Conservation (phyloP, 2,888 invertebrate species). For the Nomada fucata region DNA sequence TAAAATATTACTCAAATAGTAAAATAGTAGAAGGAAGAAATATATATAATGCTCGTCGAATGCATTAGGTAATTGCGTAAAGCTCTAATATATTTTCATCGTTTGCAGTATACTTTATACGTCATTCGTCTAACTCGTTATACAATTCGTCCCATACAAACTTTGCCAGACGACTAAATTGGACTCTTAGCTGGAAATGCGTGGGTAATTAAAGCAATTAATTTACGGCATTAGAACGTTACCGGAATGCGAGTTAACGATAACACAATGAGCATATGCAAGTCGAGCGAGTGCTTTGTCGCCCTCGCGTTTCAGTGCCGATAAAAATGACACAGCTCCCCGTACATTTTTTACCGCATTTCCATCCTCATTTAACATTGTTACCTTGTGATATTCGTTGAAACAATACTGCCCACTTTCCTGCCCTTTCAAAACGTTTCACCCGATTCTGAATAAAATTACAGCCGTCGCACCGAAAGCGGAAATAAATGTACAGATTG, state of each 20-base stretch:
- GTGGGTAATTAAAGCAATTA: constrained; percentile 78
- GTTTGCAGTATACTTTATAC: constrained; percentile 11
- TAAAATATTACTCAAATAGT: too few species aligned
- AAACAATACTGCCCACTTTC: not conserved
- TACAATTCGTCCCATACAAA: constrained; percentile 46
- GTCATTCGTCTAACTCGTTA: not conserved
- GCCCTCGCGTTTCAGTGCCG: constrained; percentile 6
- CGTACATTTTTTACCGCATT: not conserved
- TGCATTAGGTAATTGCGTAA: not conserved
- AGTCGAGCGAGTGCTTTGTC: constrained; percentile 30
- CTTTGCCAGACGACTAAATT: constrained; percentile 73
- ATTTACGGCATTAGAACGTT: constrained; percentile 55
- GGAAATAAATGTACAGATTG: too few species aligned
- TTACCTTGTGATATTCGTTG: not conserved
- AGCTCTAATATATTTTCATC: constrained; percentile 17
- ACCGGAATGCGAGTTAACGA: constrained; percentile 40
- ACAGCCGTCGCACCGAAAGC: too few species aligned
- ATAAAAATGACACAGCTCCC: constrained; percentile 29
- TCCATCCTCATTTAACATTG: not conserved
- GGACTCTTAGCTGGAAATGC: constrained; percentile 75
- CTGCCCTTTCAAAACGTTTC: too few species aligned
- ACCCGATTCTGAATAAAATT: too few species aligned
- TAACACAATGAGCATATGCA: constrained; percentile 28
- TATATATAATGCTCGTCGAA: not conserved
- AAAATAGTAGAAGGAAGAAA: not conserved